phyloP scores from a whole-genome alignment of 2,113 vertebrate genomes.

The Lagopus muta region DNA sequence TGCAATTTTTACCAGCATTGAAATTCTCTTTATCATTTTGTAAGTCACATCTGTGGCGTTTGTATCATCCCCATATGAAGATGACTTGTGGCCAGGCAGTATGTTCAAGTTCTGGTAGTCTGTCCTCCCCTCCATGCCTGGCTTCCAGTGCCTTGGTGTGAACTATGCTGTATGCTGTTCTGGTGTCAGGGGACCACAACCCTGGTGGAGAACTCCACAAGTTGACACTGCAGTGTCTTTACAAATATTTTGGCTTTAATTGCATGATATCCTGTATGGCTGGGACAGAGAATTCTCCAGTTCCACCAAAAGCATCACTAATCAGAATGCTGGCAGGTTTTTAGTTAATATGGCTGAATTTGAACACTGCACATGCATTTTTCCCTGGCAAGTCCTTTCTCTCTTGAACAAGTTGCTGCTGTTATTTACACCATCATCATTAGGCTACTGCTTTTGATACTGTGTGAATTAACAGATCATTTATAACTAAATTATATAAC shows the following conservation, averaged over 20 bases:
- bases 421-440: background rate
- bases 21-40: background rate
- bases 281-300: background rate
- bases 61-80: accelerated
- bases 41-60: accelerated
- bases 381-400: background rate
- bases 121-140: background rate
- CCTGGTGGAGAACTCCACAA: background rate
- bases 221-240: background rate
- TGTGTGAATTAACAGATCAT: background rate
- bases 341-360: background rate
- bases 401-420: background rate
- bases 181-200: background rate
- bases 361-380: background rate
- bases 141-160: background rate
- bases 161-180: background rate
- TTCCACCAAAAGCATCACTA: background rate
- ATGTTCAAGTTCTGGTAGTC: background rate
- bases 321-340: background rate
- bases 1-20: background rate
- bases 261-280: background rate
- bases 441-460: background rate
- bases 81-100: background rate
- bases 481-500: background rate
- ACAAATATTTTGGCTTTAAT: background rate